Conservation (phyloP, 1,140 invertebrate genomes). For the Drosophila leontia region DNA sequence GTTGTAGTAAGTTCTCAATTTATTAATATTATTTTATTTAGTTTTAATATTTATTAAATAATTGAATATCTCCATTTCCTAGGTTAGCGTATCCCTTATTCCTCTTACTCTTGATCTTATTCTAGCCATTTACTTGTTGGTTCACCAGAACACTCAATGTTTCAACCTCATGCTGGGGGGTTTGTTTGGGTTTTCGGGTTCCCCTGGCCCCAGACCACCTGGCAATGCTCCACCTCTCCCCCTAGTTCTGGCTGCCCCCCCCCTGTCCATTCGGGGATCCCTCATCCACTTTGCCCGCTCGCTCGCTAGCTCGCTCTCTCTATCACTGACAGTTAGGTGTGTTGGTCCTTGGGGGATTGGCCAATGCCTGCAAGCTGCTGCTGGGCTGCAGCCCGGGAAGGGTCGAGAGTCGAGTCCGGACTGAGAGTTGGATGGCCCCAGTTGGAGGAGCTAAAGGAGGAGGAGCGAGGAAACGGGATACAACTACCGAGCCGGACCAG, state of each 20-base stretch:
- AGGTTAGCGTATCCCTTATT: conserved; percentile 16
- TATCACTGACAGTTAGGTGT: conserved; percentile 74
- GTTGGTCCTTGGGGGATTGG: conserved; percentile 47
- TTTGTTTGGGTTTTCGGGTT: conserved; percentile 38
- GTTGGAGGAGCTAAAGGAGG: neutral
- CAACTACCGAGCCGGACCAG: conserved; percentile 8
- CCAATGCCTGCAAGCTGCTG: conserved; percentile 59
- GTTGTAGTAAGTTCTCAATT: no score
- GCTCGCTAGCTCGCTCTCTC: conserved; percentile 17
- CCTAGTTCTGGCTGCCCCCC: neutral
- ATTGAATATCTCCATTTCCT: neutral
- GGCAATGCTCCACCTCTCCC: neutral
- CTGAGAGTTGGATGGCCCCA: conserved; percentile 11
- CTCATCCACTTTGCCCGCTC: conserved; percentile 6
- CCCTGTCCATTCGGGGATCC: neutral
- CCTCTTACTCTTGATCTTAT: neutral
- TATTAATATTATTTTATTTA: neutral
- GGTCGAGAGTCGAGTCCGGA: conserved; percentile 8
- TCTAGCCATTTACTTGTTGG: conserved; percentile 53
- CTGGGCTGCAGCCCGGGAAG: conserved; percentile 44
- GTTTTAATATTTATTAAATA: neutral
- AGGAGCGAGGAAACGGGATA: conserved; percentile 13
- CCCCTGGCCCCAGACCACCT: conserved; percentile 32
- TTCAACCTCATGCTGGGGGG: conserved; percentile 57
- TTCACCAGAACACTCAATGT: conserved; percentile 64